These are phyloP conservation scores for Enteromius argenteus DNA, from an alignment of 2,797 vertebrate species.

Conservation along the genomic window DNA sequence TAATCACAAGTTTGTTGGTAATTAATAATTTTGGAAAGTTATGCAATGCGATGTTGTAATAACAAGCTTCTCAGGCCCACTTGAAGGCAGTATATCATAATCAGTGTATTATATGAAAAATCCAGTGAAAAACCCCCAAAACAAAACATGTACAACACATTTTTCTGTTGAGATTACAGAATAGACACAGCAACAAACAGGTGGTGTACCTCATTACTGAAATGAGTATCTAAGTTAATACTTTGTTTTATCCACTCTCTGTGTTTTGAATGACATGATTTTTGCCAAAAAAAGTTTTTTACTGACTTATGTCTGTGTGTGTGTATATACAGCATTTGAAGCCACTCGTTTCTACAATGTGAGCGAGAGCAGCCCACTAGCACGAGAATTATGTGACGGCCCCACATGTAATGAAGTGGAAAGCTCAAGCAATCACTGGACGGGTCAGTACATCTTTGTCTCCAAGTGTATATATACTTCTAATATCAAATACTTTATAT, in stretches of 20 bases:
- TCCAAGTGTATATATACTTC: background rate
- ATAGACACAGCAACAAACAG: background rate
- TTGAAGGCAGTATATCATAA: background rate
- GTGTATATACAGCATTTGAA: constrained; percentile 84
- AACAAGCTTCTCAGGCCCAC: background rate
- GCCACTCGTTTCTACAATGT: constrained; percentile 95
- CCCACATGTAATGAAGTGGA: constrained; percentile 93
- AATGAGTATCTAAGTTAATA: too few species aligned
- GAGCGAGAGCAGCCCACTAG: constrained; percentile 88
- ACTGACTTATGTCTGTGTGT: constrained; percentile 18
- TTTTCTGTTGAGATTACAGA: background rate
- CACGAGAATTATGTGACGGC: constrained; percentile 89
- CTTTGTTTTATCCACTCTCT: background rate
- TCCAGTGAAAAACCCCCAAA: background rate
- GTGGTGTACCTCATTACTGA: background rate
- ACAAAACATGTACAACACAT: background rate
- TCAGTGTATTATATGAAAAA: background rate
- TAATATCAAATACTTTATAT: background rate
- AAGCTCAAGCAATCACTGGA: constrained; percentile 87
- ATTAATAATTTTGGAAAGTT: background rate
- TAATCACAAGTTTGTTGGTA: background rate
- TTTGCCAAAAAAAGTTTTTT: background rate
- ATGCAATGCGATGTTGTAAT: background rate
- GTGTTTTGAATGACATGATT: background rate
- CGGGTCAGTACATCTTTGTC: constrained; percentile 73